Evolutionary conservation across 2,888 invertebrate species (phyloP), one percentile per base, ranked within the genome.

Genomic region (Graphium colonna): DNA sequence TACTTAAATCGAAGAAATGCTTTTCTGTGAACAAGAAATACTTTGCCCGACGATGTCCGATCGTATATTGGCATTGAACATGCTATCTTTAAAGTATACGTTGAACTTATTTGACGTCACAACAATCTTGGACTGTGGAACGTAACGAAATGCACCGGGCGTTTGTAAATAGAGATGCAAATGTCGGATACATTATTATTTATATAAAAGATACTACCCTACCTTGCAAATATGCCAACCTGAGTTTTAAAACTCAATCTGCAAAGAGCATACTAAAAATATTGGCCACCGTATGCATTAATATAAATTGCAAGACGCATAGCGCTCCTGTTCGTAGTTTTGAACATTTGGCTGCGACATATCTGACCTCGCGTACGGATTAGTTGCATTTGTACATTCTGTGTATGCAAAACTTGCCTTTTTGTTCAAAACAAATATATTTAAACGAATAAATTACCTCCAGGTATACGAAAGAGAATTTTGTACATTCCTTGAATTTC

Each of bases 241-340:
- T 53, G 15, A 44, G 48, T 53, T 53, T 44, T 49, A 49, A 49
- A 53, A 49, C 39, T 44, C 39, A 44, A 44, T 40, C 48, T 49
- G 39, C 43, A 44, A 49, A 49, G 39, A 38, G 48, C 43, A 44
- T 49, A 18, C 33, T 53, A 53, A 53, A 21, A 17, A 53, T 48
- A 49, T 53, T 53, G 53, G 39, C 44, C 50, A 45, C 40, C 18
- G 40, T 39, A 45, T 40, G 44, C 45, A 33, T 41, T 50, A 54
- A 54, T 54, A 54, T 36, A 45, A 54, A 45, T 54, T 45, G 45
- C 50, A 45, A 45, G 36, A 48, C 45, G 44, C 41, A 49, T 48
- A 45, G 45, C 41, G 40, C 40, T 49, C 33, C 13, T 50, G 40
- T 41, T 15, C 41, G 33, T 41, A 54, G 50, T 46, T 49, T 41